Percentiles rank a stretch among this genome's conserved stretches.
Conservation (phyloP, 2,888 invertebrate species). For the Oxyteleia sp. region DNA sequence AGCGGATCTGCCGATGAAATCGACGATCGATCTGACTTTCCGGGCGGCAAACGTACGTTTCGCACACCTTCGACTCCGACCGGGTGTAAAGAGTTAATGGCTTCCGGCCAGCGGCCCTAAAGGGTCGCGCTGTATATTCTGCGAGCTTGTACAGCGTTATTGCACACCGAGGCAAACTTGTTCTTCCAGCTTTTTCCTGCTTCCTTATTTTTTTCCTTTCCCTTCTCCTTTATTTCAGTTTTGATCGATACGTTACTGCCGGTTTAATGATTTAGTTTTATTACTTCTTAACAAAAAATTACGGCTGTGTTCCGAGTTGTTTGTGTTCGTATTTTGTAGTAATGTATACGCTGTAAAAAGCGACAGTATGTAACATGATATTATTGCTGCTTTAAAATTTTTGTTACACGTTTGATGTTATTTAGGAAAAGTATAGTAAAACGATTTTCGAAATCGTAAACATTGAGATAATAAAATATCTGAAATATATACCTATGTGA, state of each 20-base stretch:
- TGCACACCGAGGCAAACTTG: constrained; percentile 70
- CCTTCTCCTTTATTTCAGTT: constrained; percentile 41
- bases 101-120: constrained; percentile 70
- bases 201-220: constrained; percentile 11
- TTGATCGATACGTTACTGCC: constrained; percentile 59
- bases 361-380: too few relatives aligned
- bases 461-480: too few relatives aligned
- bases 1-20: constrained; percentile 37
- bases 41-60: constrained; percentile 50
- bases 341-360: too few relatives aligned
- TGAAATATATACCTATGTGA: too few relatives aligned
- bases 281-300: constrained; percentile 29
- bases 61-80: constrained; percentile 50
- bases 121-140: constrained; percentile 69
- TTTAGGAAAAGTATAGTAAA: too few relatives aligned
- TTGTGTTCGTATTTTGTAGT: constrained; percentile 15
- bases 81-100: constrained; percentile 70
- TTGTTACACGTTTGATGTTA: too few relatives aligned
- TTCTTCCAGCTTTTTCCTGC: constrained; percentile 35
- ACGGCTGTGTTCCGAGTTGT: background rate
- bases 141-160: constrained; percentile 55
- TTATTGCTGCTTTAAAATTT: too few relatives aligned
- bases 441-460: too few relatives aligned
- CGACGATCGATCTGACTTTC: constrained; percentile 52
- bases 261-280: constrained; percentile 57